phyloP scores from a whole-genome alignment of 2,113 vertebrate species.

The Eulemur rufifrons region DNA sequence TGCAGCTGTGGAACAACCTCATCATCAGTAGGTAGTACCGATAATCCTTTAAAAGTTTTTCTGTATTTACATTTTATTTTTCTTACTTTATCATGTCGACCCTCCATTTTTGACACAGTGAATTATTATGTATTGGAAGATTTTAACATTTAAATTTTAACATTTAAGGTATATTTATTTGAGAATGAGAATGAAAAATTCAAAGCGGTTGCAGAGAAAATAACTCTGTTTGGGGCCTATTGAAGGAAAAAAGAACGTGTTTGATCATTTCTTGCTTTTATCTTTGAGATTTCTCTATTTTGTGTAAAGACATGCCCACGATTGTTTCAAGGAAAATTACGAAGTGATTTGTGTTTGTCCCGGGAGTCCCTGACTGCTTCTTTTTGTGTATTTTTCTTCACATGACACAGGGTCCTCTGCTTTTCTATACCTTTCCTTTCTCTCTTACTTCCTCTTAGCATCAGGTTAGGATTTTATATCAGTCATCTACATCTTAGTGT shows the following conservation, averaged over 20 bases:
- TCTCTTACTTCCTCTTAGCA: neutral
- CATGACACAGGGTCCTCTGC: accelerated
- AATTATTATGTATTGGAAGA: neutral
- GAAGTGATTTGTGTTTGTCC: neutral
- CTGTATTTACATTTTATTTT: neutral
- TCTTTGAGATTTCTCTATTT: neutral
- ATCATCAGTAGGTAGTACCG: accelerated
- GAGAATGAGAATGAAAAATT: neutral
- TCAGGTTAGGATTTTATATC: neutral
- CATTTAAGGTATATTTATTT: neutral
- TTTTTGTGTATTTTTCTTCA: neutral
- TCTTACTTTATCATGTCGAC: neutral
- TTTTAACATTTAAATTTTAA: neutral
- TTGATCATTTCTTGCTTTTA: neutral
- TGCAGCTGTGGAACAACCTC: accelerated
- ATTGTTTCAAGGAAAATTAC: neutral
- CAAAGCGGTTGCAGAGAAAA: neutral
- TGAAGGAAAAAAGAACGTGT: neutral
- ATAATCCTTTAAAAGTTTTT: neutral
- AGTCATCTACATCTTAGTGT: neutral
- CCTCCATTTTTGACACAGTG: neutral
- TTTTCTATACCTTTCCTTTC: neutral
- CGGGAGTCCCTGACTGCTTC: neutral
- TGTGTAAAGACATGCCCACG: too few relatives aligned
- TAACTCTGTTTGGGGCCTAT: neutral